phyloP scores from a whole-genome alignment of 2,797 vertebrate genomes.

The Xenentodon cancila region DNA sequence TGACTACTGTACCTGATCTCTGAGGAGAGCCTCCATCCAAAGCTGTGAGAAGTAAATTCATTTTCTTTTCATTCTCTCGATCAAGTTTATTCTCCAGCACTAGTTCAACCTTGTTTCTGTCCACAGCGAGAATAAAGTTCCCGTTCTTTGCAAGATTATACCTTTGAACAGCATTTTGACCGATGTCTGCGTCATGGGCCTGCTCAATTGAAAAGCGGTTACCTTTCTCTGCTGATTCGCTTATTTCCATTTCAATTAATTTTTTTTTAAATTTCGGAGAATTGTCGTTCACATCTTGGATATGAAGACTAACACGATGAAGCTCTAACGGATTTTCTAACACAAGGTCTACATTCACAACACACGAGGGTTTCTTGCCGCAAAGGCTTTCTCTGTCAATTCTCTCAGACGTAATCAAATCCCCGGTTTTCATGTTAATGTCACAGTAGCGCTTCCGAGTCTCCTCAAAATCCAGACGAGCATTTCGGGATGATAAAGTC shows the following conservation, averaged over 20 bases:
- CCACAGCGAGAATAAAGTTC: slow-evolving; percentile 56
- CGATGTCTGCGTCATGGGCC: slow-evolving; percentile 77
- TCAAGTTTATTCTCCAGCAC: slow-evolving; percentile 69
- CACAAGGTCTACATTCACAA: slow-evolving; percentile 77
- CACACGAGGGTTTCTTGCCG: slow-evolving; percentile 65
- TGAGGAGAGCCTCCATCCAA: slow-evolving; percentile 70
- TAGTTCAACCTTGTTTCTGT: slow-evolving; percentile 52
- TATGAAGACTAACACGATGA: slow-evolving; percentile 67
- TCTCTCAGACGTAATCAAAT: slow-evolving; percentile 64
- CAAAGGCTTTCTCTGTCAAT: slow-evolving; percentile 78
- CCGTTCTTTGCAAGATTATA: slow-evolving; percentile 74
- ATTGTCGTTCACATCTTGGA: slow-evolving; percentile 86
- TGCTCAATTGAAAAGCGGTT: slow-evolving; percentile 63
- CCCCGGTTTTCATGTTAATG: slow-evolving; percentile 63
- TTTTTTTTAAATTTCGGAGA: slow-evolving; percentile 73
- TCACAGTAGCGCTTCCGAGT: slow-evolving; percentile 53
- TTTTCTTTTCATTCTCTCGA: slow-evolving; percentile 51
- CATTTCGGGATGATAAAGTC: slow-evolving; percentile 47
- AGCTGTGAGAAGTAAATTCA: slow-evolving; percentile 58
- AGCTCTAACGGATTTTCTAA: slow-evolving; percentile 81
- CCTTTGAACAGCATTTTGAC: slow-evolving; percentile 68
- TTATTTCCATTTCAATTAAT: slow-evolving; percentile 74
- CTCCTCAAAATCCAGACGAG: slow-evolving; percentile 60
- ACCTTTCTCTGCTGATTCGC: slow-evolving; percentile 51
- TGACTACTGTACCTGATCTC: slow-evolving; percentile 57